Percentiles rank a stretch among this genome's conserved stretches.
These are phyloP conservation scores for Proterorhinus semilunaris DNA, from an alignment of 2,113 vertebrate species.

Conservation along the genomic window DNA sequence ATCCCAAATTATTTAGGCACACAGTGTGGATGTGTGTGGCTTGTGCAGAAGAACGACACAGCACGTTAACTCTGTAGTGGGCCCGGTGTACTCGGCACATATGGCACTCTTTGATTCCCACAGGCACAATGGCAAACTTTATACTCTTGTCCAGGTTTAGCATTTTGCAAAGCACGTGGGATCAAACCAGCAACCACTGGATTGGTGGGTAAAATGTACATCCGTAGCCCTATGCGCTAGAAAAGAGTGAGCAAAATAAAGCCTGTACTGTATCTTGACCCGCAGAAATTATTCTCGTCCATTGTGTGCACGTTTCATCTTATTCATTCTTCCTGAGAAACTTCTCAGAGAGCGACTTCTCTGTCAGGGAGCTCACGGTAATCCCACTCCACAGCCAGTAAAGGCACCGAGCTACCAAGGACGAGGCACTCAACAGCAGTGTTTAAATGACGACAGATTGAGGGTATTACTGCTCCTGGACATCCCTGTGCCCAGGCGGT, in stretches of 20 bases:
- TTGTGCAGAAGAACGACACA: constrained; percentile 28
- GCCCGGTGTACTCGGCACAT: constrained; percentile 26
- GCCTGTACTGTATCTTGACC: neutral
- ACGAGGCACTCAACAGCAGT: constrained; percentile 41
- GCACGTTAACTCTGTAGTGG: constrained; percentile 20
- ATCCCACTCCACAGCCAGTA: constrained; percentile 35
- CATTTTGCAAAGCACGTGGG: neutral
- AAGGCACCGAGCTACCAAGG: constrained; percentile 34
- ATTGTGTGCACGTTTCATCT: constrained; percentile 15
- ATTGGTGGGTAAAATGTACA: no score
- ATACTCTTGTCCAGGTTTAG: neutral
- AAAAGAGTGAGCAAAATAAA: no score
- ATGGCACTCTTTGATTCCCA: constrained; percentile 16
- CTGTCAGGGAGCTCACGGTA: constrained; percentile 27
- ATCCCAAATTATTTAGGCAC: constrained; percentile 45
- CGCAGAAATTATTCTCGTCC: neutral
- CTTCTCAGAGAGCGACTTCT: constrained; percentile 26
- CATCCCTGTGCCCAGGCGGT: constrained; percentile 24
- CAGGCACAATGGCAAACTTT: neutral
- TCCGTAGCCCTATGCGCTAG: no score
- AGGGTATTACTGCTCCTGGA: constrained; percentile 31
- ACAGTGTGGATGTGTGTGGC: constrained; percentile 26
- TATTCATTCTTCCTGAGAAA: neutral
- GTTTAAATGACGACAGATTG: constrained; percentile 46
- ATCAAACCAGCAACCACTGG: no score